Base-by-base conservation (phyloP, 2,888 invertebrate species). In the Tinea pellionella region DNA sequence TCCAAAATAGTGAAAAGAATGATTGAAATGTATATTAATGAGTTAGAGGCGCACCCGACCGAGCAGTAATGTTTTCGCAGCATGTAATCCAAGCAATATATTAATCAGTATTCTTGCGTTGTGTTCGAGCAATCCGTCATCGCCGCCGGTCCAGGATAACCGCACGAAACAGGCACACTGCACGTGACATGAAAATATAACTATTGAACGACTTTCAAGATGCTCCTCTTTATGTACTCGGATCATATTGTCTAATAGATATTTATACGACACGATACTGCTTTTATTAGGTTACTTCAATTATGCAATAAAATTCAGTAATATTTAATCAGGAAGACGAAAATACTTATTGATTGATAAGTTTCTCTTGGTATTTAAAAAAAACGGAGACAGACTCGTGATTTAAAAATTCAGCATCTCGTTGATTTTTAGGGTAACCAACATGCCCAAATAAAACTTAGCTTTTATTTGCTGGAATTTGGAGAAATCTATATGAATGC, bases 91-190 rank as follows among this genome's bases (percentile, higher is more conserved):
- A 3, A 59, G 9, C 42, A 9, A 37, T 11, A 37, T 12, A 29
- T 9, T 12, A 32, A 41, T 59, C 18, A 16, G 41, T 41, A 59
- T 59, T 24, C 59, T 2, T 2, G 18, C 1, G 18, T 7, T 41
- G 59, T 19, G 19, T 12, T 2, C 3, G 2, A 37, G 18, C 59
- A 19, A 59, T 59, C 59, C 59, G 59, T 59, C 59, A 59, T 59
- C 59, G 41, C 18, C 18, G 42, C n/a, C n/a, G 53, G 4, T 53
- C 7, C 19, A 24, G 53, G 53, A 53, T 53, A 47, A 53, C 53
- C 53, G 53, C 53, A 53, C 53, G 53, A 53, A 53, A 53, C 53
- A 53, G 53, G 16, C 18, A 4, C 7, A 7, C 2, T 4, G 53
- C 18, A 53, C 47, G 47, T 47, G 47, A 47, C 16, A 2, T 15